Evolutionary conservation across 2,797 vertebrate genomes (phyloP).

Genomic region (Rhabdophis nuchalis): DNA sequence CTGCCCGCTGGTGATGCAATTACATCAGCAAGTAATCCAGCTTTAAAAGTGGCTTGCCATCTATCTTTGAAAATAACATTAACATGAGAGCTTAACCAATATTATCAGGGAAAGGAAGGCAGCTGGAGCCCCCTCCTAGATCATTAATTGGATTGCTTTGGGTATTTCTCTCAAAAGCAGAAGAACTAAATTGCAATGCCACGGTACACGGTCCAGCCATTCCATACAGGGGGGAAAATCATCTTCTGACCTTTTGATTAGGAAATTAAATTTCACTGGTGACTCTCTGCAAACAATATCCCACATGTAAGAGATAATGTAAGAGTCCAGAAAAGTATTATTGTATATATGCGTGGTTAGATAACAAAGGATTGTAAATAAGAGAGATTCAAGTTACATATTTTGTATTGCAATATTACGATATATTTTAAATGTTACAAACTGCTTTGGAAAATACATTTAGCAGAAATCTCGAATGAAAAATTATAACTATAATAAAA

Average conservation of each 20-base stretch:
- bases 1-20: not conserved
- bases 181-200: not conserved
- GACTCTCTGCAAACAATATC: not conserved
- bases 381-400: not conserved
- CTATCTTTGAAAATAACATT: constrained; percentile 3
- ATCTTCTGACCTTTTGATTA: not conserved
- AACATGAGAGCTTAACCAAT: not conserved
- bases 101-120: not conserved
- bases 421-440: not conserved
- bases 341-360: not conserved
- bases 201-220: not conserved
- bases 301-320: not conserved
- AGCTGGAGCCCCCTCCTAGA: not conserved
- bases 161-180: not conserved
- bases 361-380: not conserved
- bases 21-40: not conserved
- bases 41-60: not conserved
- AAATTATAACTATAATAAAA: not conserved
- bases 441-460: not conserved
- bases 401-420: not conserved
- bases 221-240: not conserved
- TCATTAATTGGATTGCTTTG: not conserved
- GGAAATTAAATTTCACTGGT: not conserved
- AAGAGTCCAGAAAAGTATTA: not conserved
- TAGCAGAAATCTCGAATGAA: not conserved